Percentiles rank a stretch among this genome's conserved stretches.
These are phyloP conservation scores for Apocrypta bakeri DNA, from an alignment of 1,140 invertebrate genomes.

Conservation along the genomic window DNA sequence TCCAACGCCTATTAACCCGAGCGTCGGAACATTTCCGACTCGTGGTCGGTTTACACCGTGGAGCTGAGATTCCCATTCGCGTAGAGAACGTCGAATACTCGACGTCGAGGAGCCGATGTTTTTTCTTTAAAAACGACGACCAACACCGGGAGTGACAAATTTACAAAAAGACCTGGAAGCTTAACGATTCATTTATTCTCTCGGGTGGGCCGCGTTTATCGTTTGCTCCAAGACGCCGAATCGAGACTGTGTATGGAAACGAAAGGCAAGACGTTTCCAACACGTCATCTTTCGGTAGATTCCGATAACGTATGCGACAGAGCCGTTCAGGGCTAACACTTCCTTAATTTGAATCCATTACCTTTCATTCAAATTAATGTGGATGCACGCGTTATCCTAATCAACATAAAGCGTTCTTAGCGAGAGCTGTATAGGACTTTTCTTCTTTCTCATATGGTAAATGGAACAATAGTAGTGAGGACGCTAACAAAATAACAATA, in stretches of 20 bases:
- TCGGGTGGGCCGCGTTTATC: neutral
- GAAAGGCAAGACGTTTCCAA: slow-evolving; percentile 30
- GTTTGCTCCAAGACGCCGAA: neutral
- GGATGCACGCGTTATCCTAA: neutral
- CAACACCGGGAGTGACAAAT: neutral
- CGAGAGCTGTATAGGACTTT: neutral
- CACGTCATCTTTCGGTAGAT: neutral
- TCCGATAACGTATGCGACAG: neutral
- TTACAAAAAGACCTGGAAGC: neutral
- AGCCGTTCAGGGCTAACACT: neutral
- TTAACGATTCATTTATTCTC: too few species aligned
- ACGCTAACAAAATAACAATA: slow-evolving; percentile 5
- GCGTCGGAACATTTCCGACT: neutral
- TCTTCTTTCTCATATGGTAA: neutral
- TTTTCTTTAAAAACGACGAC: neutral
- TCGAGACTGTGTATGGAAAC: neutral
- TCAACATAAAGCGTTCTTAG: neutral
- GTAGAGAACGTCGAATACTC: neutral
- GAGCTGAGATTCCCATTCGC: neutral
- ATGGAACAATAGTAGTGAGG: neutral
- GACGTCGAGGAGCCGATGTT: neutral
- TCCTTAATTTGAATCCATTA: neutral
- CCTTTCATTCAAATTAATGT: neutral
- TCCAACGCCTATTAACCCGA: neutral
- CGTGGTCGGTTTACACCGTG: neutral